phyloP scores from a whole-genome alignment of 2,113 vertebrate species.

The cat (Felis catus) region DNA sequence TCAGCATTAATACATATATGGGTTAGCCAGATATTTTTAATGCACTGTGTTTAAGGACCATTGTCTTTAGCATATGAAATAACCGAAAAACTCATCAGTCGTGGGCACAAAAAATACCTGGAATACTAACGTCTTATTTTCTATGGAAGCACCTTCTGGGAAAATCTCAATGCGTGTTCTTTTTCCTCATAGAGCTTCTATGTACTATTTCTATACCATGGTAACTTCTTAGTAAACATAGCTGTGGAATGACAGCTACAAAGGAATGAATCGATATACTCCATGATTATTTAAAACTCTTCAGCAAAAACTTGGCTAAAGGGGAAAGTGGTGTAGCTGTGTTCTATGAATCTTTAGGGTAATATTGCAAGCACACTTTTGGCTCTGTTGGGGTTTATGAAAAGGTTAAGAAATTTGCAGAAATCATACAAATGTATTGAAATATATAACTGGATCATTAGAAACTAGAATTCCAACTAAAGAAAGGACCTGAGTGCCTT shows the following conservation, averaged over 20 bases:
- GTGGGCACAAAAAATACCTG: conserved; percentile 75
- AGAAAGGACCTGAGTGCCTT: not conserved
- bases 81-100: conserved; percentile 79
- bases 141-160: conserved; percentile 59
- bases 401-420: not conserved
- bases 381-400: not conserved
- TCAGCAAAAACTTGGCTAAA: not conserved
- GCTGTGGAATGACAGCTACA: conserved; percentile 74
- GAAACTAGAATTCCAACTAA: not conserved
- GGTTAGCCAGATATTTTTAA: conserved; percentile 78
- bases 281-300: conserved; percentile 49
- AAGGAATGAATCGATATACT: not conserved
- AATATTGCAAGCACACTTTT: not conserved
- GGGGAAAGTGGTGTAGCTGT: not conserved
- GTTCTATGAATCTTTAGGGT: not conserved
- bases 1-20: conserved; percentile 72
- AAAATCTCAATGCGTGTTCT: conserved; percentile 70
- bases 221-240: conserved; percentile 67
- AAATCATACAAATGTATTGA: not conserved
- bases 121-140: conserved; percentile 68
- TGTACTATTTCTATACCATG: conserved; percentile 67
- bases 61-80: conserved; percentile 77
- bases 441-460: not conserved
- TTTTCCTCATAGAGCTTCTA: conserved; percentile 27
- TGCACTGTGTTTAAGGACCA: conserved; percentile 74